phyloP scores from a whole-genome alignment of 2,113 vertebrate genomes.

The Holacanthus passer region DNA sequence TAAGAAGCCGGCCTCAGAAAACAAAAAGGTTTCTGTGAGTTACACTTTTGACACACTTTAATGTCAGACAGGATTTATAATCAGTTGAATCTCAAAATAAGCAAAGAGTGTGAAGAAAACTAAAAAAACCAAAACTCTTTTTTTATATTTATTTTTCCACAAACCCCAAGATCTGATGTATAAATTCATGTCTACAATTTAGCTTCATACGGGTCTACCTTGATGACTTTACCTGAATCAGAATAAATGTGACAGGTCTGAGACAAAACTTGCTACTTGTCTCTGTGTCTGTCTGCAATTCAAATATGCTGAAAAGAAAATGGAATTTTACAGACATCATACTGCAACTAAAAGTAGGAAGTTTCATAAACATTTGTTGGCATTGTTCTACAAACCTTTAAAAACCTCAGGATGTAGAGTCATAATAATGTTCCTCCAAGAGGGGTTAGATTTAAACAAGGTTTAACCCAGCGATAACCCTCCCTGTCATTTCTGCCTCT shows the following conservation, averaged over 20 bases:
- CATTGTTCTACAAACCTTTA: not conserved
- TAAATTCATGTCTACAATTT: not conserved
- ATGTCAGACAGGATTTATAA: not conserved
- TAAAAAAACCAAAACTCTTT: not conserved
- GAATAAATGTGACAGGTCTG: not conserved
- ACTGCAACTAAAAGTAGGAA: not conserved
- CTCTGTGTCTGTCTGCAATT: not conserved
- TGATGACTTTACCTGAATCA: not conserved
- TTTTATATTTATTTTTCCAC: not conserved
- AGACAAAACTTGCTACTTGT: not conserved
- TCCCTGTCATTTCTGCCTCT: not conserved
- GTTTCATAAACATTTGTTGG: not conserved
- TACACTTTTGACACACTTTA: not conserved
- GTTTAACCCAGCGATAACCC: conserved; percentile 1
- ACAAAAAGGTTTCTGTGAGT: not conserved
- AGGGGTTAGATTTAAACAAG: not conserved
- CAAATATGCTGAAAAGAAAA: not conserved
- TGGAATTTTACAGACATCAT: not conserved
- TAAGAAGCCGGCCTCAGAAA: not conserved
- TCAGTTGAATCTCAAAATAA: not conserved
- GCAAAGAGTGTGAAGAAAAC: too few relatives aligned
- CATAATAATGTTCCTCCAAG: too few relatives aligned
- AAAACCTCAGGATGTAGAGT: too few relatives aligned
- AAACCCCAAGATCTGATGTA: not conserved
- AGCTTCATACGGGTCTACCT: not conserved